Base-by-base conservation (phyloP, 2,797 vertebrate genomes). In the Lates japonicus region DNA sequence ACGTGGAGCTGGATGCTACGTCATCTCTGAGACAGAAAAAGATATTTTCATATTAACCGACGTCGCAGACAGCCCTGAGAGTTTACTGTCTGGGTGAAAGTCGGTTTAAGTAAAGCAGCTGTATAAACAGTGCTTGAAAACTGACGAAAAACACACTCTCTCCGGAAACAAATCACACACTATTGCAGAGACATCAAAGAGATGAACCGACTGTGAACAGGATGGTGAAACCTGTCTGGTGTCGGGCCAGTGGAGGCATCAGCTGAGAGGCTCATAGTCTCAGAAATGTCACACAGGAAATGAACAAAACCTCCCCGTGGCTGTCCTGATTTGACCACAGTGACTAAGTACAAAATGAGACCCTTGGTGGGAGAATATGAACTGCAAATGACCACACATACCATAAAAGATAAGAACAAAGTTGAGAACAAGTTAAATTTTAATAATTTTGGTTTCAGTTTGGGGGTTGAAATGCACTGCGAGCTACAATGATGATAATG, bases 1-100 rank as follows among this genome's bases (percentile, higher is more conserved):
- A 97, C 0, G 97, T 98, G 35, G 98, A 99, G 92, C 96, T 97
- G 0, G 97, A 98, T 74, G 96, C 97, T 17, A 95, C 85, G 16
- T 95, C 96, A 69, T 96, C 97, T 89, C 98, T 99, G 92, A 68
- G 91, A 85, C 88, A 87, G 31, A 65, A 35, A 60, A 41, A 74
- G 0, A 57, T 3, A 3, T 55, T 66, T 20, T 8, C 17, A 7
- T 1, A 41, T 82, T 41, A 74, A 63, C 49, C 19, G 51, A n/a
- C 1, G 20, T 17, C 48, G 17, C 1, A 66, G 78, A 52, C 54
- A 0, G 44, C 25, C 8, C 19, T 9, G n/a, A 39, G 63, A 17
- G 57, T 48, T 37, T 48, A 52, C 3, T 17, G 29, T 86, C 57
- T 69, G 41, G 3, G 54, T 74, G 64, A 25, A 49, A 55, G 42